Base-by-base conservation (phyloP, 2,888 invertebrate species). In the Miltochrista miniata region DNA sequence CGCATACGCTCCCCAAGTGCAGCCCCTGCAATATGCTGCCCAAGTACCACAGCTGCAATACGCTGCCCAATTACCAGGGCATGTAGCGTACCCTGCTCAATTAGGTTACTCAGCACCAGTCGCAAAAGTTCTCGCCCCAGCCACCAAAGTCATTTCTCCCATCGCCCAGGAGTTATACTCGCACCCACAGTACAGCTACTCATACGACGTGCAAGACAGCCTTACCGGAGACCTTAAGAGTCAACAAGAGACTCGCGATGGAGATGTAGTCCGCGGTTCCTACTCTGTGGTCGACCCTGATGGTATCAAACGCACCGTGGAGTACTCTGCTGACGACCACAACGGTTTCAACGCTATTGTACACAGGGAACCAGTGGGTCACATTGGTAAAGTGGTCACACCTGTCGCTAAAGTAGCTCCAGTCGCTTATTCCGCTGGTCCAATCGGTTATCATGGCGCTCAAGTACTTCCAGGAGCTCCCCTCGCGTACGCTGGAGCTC, bases 271-370 rank as follows among this genome's bases (percentile, higher is more conserved):
- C 11, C 79, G 79, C 14, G 92, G 93, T 44, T 90, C 88, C 44
- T 92, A 92, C 83, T 89, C 90, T 59, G 83, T 92, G 9, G 83
- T 84, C 24, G 93, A 93, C 65, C 85, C 92, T 45, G 92, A 93
- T 57, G 93, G 92, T 61, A 88, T 85, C 64, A 87, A 81, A 68
- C 87, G 92, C 58, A 90, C 84, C 37, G 93, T 93, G 0, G 92
- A 93, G 53, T 92, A 91, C 76, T 82, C 86, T 37, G 89, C 90
- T 48, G 92, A 92, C 58, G 79, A 87, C 7, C 74, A 88, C 47
- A 86, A 89, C 58, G 91, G 92, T 30, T 91, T 91, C 79, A 90
- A 90, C 72, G 90, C 90, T 36, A 86, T 90, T 24, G 90, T 90
- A 8, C 83, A 76, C 74, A 83, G 72, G 59, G 86, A 86, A 58